These are phyloP conservation scores for Apotomis betuletana DNA, from an alignment of 2,888 invertebrate species.

Conservation along the genomic window DNA sequence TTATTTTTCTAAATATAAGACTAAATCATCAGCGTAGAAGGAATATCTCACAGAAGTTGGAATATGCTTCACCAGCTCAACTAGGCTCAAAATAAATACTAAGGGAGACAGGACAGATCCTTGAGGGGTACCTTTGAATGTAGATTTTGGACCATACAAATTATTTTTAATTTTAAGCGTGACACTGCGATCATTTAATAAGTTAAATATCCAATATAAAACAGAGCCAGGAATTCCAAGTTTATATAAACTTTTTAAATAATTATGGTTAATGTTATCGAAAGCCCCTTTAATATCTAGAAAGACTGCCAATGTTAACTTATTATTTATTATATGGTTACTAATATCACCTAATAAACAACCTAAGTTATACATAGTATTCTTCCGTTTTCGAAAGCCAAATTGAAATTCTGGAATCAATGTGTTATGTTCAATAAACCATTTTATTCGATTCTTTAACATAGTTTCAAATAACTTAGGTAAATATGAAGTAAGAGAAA, in stretches of 20 bases:
- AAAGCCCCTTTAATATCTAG: constrained; percentile 12
- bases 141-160: too few species aligned
- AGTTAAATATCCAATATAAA: constrained; percentile 3
- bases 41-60: too few species aligned
- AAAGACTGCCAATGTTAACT: background rate
- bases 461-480: constrained; percentile 14
- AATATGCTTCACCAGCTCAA: too few species aligned
- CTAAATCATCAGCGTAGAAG: too few species aligned
- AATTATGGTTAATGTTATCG: constrained; percentile 5
- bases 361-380: constrained; percentile 6
- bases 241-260: background rate
- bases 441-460: constrained; percentile 7
- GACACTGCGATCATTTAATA: background rate
- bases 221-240: background rate
- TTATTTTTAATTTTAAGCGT: too few species aligned
- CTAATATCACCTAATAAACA: constrained; percentile 13
- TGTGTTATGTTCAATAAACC: constrained; percentile 10
- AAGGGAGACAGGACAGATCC: too few species aligned
- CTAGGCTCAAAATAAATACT: too few species aligned
- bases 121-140: too few species aligned
- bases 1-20: too few species aligned
- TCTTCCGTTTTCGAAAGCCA: constrained; percentile 11
- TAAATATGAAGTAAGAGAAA: constrained; percentile 16
- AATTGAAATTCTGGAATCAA: constrained; percentile 1
- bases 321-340: background rate